Evolutionary conservation across 92 coral and sea anemone genomes (phyloP).

Genomic region (Pocillopora meandrina): DNA sequence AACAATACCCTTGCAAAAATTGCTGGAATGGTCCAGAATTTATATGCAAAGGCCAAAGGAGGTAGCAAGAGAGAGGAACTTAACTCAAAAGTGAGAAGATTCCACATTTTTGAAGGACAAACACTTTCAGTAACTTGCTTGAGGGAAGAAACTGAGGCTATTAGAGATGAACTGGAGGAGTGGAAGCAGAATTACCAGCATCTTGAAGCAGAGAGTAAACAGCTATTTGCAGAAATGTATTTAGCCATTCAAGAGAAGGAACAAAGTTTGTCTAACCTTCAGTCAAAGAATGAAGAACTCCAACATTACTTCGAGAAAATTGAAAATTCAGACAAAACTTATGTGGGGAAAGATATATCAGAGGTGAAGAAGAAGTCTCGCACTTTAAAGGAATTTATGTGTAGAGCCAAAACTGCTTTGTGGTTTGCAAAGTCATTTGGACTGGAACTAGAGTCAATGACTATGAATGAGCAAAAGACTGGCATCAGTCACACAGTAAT

Average conservation of each 20-base stretch:
- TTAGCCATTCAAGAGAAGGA: slow-evolving; percentile 55
- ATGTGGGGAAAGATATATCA: slow-evolving; percentile 58
- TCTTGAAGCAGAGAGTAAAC: slow-evolving; percentile 53
- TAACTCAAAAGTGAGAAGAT: slow-evolving; percentile 22
- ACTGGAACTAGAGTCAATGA: slow-evolving; percentile 39
- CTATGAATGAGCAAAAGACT: no score
- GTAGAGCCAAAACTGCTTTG: slow-evolving; percentile 37
- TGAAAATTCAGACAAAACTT: no score
- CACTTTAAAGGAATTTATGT: slow-evolving; percentile 21
- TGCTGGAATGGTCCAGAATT: no score
- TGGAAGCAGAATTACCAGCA: slow-evolving; percentile 57
- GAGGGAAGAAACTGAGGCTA: slow-evolving; percentile 45
- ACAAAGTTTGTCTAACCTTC: no score
- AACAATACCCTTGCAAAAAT: no score
- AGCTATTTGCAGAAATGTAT: slow-evolving; percentile 56
- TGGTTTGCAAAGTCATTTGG: slow-evolving; percentile 56
- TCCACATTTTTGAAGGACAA: slow-evolving; percentile 69
- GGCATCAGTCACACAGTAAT: no score
- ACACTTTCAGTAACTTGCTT: slow-evolving; percentile 44
- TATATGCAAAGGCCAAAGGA: neutral
- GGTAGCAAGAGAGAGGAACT: slow-evolving; percentile 36
- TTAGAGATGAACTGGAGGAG: slow-evolving; percentile 56
- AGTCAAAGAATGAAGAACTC: no score
- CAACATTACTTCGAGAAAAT: no score
- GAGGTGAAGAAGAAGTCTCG: slow-evolving; percentile 55